Conservation (phyloP, 1,140 invertebrate species). For the Oncopodura yosiiana region DNA sequence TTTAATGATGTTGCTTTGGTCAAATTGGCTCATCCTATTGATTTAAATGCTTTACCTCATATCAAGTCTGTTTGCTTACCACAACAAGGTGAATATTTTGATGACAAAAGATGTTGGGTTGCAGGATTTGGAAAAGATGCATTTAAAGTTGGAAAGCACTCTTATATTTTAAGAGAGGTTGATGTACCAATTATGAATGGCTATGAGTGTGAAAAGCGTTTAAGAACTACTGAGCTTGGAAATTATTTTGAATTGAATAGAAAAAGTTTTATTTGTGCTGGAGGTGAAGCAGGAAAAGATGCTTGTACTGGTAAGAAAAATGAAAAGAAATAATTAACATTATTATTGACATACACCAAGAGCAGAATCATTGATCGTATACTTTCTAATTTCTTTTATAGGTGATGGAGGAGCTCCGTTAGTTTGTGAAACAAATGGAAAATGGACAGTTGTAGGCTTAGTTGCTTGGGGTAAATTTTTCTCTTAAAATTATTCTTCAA, state of each 20-base stretch:
- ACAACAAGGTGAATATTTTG: conserved; percentile 44
- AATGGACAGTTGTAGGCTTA: conserved; percentile 53
- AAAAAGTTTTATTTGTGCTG: conserved; percentile 62
- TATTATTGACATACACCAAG: too few species aligned
- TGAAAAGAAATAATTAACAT: too few species aligned
- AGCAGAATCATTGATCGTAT: too few species aligned
- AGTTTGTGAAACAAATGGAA: conserved; percentile 52
- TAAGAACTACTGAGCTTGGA: conserved; percentile 56
- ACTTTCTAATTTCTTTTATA: too few species aligned
- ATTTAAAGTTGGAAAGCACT: conserved; percentile 57
- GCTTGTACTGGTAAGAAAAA: conserved; percentile 65
- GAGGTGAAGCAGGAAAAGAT: conserved; percentile 63
- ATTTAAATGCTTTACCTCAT: conserved; percentile 50
- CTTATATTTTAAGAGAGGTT: conserved; percentile 56
- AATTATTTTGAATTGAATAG: conserved; percentile 50
- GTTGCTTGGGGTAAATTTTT: conserved; percentile 59
- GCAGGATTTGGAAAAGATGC: conserved; percentile 73
- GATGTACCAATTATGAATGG: conserved; percentile 57
- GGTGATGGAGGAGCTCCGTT: conserved; percentile 66
- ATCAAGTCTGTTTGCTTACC: conserved; percentile 62
- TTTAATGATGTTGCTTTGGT: conserved; percentile 61
- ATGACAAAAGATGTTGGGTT: conserved; percentile 57
- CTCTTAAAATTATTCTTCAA: conserved; percentile 1
- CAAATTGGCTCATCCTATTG: conserved; percentile 48
- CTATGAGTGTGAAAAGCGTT: conserved; percentile 50